Conservation (phyloP, 2,888 invertebrate genomes). For the Ligdia adustata region DNA sequence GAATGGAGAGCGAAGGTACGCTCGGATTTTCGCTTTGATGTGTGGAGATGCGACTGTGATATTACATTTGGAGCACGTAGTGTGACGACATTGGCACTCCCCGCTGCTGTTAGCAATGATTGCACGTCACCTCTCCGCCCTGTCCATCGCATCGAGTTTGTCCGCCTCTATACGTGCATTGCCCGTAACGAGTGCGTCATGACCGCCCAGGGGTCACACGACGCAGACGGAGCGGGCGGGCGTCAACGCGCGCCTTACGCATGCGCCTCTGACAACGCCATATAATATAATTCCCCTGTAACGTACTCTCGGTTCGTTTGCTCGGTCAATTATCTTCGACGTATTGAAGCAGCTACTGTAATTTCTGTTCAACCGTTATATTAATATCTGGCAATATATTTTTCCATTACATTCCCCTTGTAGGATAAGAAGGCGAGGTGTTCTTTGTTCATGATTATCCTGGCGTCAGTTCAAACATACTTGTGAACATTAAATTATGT, state of each 20-base stretch:
- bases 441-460: background rate
- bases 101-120: slow-evolving; percentile 50
- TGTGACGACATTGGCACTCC: slow-evolving; percentile 35
- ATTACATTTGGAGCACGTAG: slow-evolving; percentile 61
- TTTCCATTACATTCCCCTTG: slow-evolving; percentile 2
- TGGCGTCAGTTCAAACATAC: background rate
- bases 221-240: slow-evolving; percentile 58
- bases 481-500: slow-evolving; percentile 19
- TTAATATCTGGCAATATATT: slow-evolving; percentile 8
- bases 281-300: slow-evolving; percentile 69
- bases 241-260: slow-evolving; percentile 58
- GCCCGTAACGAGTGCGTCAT: slow-evolving; percentile 43
- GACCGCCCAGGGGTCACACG: slow-evolving; percentile 42
- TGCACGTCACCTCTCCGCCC: slow-evolving; percentile 46
- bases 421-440: no score
- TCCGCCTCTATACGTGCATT: slow-evolving; percentile 50
- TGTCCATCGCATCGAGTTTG: slow-evolving; percentile 56
- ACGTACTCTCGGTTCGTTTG: slow-evolving; percentile 68
- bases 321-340: slow-evolving; percentile 69
- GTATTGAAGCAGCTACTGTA: slow-evolving; percentile 54
- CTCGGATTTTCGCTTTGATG: slow-evolving; percentile 32
- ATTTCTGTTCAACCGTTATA: slow-evolving; percentile 28
- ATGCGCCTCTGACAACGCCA: slow-evolving; percentile 63
- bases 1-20: background rate
- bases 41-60: slow-evolving; percentile 41